Evolutionary conservation across 2,888 invertebrate genomes (phyloP).

Genomic region (Parapristionchus giblindavisi): DNA sequence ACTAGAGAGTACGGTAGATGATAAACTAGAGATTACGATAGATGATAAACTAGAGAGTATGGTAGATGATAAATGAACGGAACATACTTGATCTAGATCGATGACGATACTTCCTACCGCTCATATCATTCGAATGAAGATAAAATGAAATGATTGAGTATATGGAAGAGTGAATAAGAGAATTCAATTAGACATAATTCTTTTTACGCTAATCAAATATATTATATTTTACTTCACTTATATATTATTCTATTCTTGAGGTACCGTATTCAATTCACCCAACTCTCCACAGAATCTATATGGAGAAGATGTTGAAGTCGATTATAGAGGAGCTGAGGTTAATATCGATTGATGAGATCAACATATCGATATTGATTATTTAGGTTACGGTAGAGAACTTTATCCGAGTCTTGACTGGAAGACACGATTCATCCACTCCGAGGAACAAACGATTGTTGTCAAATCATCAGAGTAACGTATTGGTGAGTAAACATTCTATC

Average conservation of each 20-base stretch:
- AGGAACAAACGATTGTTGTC: constrained; percentile 91
- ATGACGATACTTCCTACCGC: no score
- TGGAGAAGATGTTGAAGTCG: constrained; percentile 95
- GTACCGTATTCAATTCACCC: constrained; percentile 96
- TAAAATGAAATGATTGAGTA: background rate
- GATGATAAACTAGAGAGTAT: constrained; percentile 3
- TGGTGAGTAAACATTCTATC: constrained; percentile 73
- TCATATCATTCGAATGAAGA: no score
- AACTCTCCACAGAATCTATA: constrained; percentile 98
- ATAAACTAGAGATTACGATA: background rate
- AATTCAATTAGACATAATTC: background rate
- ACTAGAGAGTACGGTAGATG: background rate
- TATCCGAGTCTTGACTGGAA: constrained; percentile 90
- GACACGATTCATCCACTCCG: constrained; percentile 90
- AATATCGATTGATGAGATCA: constrained; percentile 73
- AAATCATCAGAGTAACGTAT: constrained; percentile 94
- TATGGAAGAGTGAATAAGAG: background rate
- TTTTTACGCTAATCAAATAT: background rate
- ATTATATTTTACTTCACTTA: background rate
- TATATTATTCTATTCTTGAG: constrained; percentile 71
- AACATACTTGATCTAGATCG: no score
- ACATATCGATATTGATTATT: background rate
- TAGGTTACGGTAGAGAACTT: constrained; percentile 86
- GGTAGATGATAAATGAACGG: constrained; percentile 9
- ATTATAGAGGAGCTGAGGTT: constrained; percentile 76